A percentile compares a stretch with the other conserved stretches of the same genome.
Conservation (phyloP, 30 jellyfish, hydroid and myxozoan genomes). For the Rhopilema esculentum region DNA sequence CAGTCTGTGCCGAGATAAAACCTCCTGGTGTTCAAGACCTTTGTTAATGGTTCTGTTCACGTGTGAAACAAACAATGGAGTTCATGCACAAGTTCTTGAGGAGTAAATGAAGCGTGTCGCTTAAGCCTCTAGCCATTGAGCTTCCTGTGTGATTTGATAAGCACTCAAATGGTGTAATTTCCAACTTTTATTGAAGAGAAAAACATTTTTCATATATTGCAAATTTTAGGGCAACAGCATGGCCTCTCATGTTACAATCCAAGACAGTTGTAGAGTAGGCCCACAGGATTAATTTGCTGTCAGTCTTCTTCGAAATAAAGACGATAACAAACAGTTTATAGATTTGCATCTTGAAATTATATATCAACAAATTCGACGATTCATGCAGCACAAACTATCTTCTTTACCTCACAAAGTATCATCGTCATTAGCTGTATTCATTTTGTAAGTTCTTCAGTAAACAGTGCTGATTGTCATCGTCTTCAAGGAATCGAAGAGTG, state of each 20-base stretch:
- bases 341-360: too few species aligned
- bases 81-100: conserved; percentile 70
- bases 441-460: background rate
- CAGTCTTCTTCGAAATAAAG: too few species aligned
- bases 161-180: conserved; percentile 73
- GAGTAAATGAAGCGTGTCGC: conserved; percentile 78
- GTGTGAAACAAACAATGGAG: conserved; percentile 68
- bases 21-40: conserved; percentile 61
- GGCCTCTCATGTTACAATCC: too few species aligned
- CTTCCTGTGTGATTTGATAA: conserved; percentile 64
- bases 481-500: too few species aligned
- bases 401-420: background rate
- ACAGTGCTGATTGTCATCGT: background rate
- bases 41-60: conserved; percentile 68
- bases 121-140: conserved; percentile 62
- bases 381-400: background rate
- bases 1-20: background rate
- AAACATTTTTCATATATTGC: background rate
- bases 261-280: background rate
- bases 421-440: background rate
- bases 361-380: too few species aligned
- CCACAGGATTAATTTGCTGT: too few species aligned
- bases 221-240: background rate
- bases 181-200: background rate
- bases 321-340: too few species aligned